A percentile compares a stretch with the other conserved stretches of the same genome.
phyloP scores from a whole-genome alignment of 2,113 vertebrate species.

The Cairina moschata region DNA sequence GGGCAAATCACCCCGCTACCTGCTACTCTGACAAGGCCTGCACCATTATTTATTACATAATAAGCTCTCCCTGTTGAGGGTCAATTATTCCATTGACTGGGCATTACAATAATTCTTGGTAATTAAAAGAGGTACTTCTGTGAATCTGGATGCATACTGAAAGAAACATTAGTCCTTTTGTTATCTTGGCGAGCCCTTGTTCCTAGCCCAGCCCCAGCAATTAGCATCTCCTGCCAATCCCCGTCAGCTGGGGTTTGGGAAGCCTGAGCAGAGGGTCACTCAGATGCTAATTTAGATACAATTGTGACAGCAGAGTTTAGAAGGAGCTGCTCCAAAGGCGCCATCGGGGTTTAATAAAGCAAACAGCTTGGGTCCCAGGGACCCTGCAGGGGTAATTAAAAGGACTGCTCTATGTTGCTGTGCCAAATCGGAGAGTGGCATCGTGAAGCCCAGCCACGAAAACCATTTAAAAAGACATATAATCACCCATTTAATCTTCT shows the following conservation, averaged over 20 bases:
- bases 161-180: conserved; percentile 86
- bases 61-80: conserved; percentile 76
- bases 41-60: conserved; percentile 77
- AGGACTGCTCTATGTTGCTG: conserved; percentile 74
- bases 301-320: conserved; percentile 81
- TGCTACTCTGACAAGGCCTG: conserved; percentile 71
- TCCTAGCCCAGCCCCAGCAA: conserved; percentile 79
- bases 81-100: conserved; percentile 83
- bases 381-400: conserved; percentile 84
- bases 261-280: conserved; percentile 76
- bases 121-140: conserved; percentile 84
- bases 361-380: conserved; percentile 81
- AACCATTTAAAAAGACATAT: conserved; percentile 68
- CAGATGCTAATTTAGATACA: conserved; percentile 90
- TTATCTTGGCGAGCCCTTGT: conserved; percentile 77
- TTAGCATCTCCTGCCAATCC: conserved; percentile 85
- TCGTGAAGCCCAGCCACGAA: conserved; percentile 65
- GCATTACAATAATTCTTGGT: conserved; percentile 83
- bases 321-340: conserved; percentile 71
- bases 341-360: conserved; percentile 84
- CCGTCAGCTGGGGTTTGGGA: conserved; percentile 78
- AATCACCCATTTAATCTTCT: conserved; percentile 82
- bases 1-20: conserved; percentile 68
- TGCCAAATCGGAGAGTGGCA: conserved; percentile 76
- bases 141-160: conserved; percentile 79